These are phyloP conservation scores for Marmota flaviventris DNA, from an alignment of 2,113 vertebrate species.

Conservation along the genomic window DNA sequence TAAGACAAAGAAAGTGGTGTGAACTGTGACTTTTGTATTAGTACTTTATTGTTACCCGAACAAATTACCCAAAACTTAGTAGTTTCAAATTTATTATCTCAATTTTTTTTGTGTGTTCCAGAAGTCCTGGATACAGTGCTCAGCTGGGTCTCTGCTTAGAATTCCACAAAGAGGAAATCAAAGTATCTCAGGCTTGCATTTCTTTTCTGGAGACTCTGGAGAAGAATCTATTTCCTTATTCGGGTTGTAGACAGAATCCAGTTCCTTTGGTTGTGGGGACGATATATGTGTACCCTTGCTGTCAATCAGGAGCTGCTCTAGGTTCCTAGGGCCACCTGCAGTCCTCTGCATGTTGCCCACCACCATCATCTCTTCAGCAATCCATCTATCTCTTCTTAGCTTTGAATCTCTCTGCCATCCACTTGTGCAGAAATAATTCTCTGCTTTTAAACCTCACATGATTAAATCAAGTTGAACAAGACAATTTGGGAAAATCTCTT, in stretches of 20 bases:
- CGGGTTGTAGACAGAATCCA: background rate
- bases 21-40: background rate
- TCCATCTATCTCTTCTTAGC: rapidly evolving
- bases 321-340: background rate
- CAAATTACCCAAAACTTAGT: background rate
- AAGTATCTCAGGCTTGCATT: background rate
- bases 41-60: background rate
- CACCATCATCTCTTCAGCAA: background rate
- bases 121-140: background rate
- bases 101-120: background rate
- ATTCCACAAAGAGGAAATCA: background rate
- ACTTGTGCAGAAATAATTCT: background rate
- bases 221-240: background rate
- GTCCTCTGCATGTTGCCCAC: background rate
- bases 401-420: background rate
- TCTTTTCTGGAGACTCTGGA: background rate
- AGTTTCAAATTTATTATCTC: background rate
- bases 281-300: background rate
- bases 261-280: background rate
- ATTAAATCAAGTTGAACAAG: background rate
- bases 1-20: background rate
- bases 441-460: background rate
- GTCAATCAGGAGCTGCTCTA: background rate
- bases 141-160: background rate
- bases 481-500: background rate